Percentiles rank a stretch among this genome's conserved stretches.
phyloP scores from a whole-genome alignment of 2,113 vertebrate species.

The Amia ocellicauda region DNA sequence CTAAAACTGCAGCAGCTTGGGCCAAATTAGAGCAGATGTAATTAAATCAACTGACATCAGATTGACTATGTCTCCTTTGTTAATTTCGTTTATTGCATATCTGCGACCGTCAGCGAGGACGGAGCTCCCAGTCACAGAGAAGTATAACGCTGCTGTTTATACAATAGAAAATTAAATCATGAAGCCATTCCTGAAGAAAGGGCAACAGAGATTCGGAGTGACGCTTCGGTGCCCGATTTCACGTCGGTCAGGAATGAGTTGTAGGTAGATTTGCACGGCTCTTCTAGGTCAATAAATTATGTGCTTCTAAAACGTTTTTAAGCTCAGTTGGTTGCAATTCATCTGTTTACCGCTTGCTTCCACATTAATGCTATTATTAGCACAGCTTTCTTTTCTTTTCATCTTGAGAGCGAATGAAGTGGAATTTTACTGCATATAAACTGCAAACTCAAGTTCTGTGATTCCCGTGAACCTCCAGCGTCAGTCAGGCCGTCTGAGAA shows the following conservation, averaged over 20 bases:
- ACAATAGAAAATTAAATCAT: neutral
- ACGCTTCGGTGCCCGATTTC: neutral
- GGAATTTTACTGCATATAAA: too few species aligned
- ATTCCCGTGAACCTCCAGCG: too few species aligned
- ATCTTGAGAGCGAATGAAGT: neutral
- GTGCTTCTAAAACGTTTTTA: neutral
- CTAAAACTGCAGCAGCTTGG: neutral
- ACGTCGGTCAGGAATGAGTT: neutral
- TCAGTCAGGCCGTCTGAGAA: too few species aligned
- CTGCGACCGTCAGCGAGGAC: neutral
- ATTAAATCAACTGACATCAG: constrained; percentile 4
- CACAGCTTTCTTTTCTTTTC: neutral
- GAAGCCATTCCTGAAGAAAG: constrained; percentile 1
- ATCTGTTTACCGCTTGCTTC: too few species aligned
- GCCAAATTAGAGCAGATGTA: constrained; percentile 6
- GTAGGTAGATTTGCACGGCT: neutral
- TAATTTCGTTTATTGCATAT: neutral
- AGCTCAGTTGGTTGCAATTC: neutral
- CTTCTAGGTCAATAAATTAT: neutral
- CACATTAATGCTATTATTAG: neutral
- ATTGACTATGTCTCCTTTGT: neutral
- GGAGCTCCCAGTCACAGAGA: neutral
- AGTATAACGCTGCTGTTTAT: constrained; percentile 1
- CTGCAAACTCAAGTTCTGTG: too few species aligned
- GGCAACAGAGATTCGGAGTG: neutral